These are phyloP conservation scores for Cartodere bifasciata DNA, from an alignment of 2,888 invertebrate species.

Conservation along the genomic window DNA sequence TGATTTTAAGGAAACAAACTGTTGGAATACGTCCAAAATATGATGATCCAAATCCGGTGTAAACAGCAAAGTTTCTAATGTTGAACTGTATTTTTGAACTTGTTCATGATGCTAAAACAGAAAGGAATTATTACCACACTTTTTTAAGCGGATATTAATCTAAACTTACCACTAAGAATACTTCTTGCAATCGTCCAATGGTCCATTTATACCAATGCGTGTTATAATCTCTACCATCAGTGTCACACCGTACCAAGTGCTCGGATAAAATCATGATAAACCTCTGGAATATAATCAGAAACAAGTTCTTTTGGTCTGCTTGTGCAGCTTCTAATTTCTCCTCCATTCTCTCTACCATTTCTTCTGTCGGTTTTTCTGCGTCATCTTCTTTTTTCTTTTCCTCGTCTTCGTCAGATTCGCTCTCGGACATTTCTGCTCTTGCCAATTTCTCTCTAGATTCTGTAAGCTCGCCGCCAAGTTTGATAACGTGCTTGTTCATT, in stretches of 20 bases:
- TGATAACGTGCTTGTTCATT: constrained; percentile 90
- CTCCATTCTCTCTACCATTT: constrained; percentile 91
- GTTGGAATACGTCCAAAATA: constrained; percentile 93
- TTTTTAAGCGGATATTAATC: background rate
- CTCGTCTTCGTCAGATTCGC: constrained; percentile 50
- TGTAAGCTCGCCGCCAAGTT: constrained; percentile 64
- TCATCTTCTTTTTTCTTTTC: constrained; percentile 31
- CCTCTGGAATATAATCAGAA: constrained; percentile 93
- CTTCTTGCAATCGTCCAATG: constrained; percentile 85
- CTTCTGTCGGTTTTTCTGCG: constrained; percentile 54
- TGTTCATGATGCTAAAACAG: constrained; percentile 86
- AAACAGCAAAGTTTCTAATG: constrained; percentile 88
- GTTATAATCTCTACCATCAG: constrained; percentile 83
- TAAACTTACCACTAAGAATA: constrained; percentile 73
- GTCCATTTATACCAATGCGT: constrained; percentile 96
- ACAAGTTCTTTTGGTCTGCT: constrained; percentile 92
- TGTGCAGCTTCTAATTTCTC: constrained; percentile 88
- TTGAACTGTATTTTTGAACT: constrained; percentile 92
- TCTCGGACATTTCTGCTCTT: constrained; percentile 70
- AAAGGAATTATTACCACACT: constrained; percentile 14
- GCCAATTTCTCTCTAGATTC: constrained; percentile 81
- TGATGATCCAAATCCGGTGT: constrained; percentile 93
- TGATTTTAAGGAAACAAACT: constrained; percentile 82
- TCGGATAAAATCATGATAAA: constrained; percentile 97
- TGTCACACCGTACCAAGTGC: constrained; percentile 86